phyloP scores from a whole-genome alignment of 2,888 invertebrate species.

The Yponomeuta sedellus region DNA sequence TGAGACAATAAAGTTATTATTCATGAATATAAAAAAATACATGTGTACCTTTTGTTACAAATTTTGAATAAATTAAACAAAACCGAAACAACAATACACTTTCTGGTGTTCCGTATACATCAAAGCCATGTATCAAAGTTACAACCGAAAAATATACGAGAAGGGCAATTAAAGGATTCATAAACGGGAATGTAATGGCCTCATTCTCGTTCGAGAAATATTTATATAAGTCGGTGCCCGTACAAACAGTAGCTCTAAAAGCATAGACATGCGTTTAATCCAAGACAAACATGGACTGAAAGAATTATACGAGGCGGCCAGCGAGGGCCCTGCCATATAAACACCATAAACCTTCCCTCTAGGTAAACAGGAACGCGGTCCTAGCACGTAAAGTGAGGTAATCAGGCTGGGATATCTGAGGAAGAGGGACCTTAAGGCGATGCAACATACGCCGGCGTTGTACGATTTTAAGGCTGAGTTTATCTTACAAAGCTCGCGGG shows the following conservation, averaged over 20 bases:
- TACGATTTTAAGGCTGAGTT: background rate
- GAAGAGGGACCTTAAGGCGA: constrained; percentile 47
- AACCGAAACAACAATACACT: background rate
- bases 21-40: too few relatives aligned
- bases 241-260: constrained; percentile 70
- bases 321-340: constrained; percentile 36
- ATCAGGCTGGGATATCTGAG: constrained; percentile 44
- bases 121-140: constrained; percentile 54
- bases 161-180: constrained; percentile 66
- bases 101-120: constrained; percentile 27
- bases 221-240: constrained; percentile 54
- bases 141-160: constrained; percentile 48
- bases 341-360: constrained; percentile 51
- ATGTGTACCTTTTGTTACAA: too few relatives aligned
- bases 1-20: too few relatives aligned
- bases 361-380: constrained; percentile 49
- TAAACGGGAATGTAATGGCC: constrained; percentile 57
- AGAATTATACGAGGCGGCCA: constrained; percentile 57
- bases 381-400: constrained; percentile 56
- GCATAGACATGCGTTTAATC: constrained; percentile 72
- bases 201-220: constrained; percentile 59
- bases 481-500: constrained; percentile 4
- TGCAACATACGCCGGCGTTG: constrained; percentile 20
- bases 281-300: constrained; percentile 64
- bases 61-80: background rate